A percentile compares a stretch with the other conserved stretches of the same genome.
Evolutionary conservation across 2,797 vertebrate genomes (phyloP).

Genomic region (Octomys mimax): DNA sequence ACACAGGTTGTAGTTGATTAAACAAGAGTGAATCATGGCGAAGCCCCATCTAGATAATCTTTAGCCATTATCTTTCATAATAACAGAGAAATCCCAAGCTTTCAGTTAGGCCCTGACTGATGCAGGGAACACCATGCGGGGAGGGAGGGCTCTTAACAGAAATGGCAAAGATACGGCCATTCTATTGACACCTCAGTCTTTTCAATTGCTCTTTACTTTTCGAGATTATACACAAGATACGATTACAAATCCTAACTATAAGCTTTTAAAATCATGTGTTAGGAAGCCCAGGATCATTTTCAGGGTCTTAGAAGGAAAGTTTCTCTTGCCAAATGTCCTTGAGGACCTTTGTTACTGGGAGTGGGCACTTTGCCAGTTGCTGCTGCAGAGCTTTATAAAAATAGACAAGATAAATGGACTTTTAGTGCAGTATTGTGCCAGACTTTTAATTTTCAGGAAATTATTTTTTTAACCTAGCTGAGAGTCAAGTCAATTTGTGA

Average conservation of each 20-base stretch:
- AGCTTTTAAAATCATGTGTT: conserved; percentile 72
- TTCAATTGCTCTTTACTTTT: conserved; percentile 45
- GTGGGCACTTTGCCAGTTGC: conserved; percentile 82
- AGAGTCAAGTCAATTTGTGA: conserved; percentile 85
- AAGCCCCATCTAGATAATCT: conserved; percentile 57
- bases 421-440: conserved; percentile 80
- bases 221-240: conserved; percentile 72
- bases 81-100: conserved; percentile 39
- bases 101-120: not conserved
- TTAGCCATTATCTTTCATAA: conserved; percentile 60
- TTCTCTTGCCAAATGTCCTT: conserved; percentile 79
- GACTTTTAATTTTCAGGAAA: conserved; percentile 87
- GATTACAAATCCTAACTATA: conserved; percentile 61
- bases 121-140: not conserved
- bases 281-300: conserved; percentile 73
- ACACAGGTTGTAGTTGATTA: conserved; percentile 69
- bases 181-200: not conserved
- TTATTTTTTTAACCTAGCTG: conserved; percentile 69
- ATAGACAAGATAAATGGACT: conserved; percentile 87
- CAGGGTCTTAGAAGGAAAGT: conserved; percentile 77
- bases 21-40: conserved; percentile 75
- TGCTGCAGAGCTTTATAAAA: conserved; percentile 77
- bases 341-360: conserved; percentile 80
- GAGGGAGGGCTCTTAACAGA: not conserved
- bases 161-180: not conserved